phyloP scores from a whole-genome alignment of 1,140 invertebrate genomes.

The Platyscapa corneri region DNA sequence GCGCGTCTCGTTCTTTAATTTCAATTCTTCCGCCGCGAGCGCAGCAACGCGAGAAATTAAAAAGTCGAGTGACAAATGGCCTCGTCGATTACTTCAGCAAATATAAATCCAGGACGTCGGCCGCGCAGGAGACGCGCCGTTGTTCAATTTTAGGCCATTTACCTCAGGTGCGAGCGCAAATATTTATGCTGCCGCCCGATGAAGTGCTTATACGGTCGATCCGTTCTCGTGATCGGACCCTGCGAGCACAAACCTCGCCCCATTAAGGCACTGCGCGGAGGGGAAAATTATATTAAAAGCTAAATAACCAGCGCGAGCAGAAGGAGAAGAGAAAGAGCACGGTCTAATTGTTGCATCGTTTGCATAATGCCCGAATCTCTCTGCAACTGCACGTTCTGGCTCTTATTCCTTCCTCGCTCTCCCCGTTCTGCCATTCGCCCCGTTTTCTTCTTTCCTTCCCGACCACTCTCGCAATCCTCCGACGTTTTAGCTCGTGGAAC shows the following conservation, averaged over 20 bases:
- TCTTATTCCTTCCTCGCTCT: constrained; percentile 53
- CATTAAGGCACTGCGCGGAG: constrained; percentile 53
- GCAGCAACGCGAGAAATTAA: background rate
- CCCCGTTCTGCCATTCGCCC: constrained; percentile 31
- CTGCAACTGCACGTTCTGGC: constrained; percentile 55
- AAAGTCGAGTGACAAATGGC: constrained; percentile 12
- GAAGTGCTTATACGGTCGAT: constrained; percentile 41
- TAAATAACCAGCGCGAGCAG: constrained; percentile 64
- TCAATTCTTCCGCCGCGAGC: background rate
- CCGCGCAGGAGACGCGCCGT: background rate
- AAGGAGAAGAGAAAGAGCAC: background rate
- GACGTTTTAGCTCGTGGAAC: constrained; percentile 34
- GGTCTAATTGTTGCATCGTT: constrained; percentile 71
- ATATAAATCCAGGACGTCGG: background rate
- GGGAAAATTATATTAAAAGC: constrained; percentile 67
- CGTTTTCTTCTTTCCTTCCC: background rate
- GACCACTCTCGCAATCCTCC: background rate
- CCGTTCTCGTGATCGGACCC: constrained; percentile 39
- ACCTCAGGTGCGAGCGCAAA: background rate
- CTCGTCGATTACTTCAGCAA: constrained; percentile 16
- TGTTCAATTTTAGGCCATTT: constrained; percentile 17
- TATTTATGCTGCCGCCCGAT: constrained; percentile 25
- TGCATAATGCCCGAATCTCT: constrained; percentile 68
- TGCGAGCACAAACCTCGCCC: constrained; percentile 50
- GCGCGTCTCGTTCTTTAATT: background rate